These are phyloP conservation scores for Agriopis leucophaearia DNA, from an alignment of 2,888 invertebrate species.

Conservation along the genomic window DNA sequence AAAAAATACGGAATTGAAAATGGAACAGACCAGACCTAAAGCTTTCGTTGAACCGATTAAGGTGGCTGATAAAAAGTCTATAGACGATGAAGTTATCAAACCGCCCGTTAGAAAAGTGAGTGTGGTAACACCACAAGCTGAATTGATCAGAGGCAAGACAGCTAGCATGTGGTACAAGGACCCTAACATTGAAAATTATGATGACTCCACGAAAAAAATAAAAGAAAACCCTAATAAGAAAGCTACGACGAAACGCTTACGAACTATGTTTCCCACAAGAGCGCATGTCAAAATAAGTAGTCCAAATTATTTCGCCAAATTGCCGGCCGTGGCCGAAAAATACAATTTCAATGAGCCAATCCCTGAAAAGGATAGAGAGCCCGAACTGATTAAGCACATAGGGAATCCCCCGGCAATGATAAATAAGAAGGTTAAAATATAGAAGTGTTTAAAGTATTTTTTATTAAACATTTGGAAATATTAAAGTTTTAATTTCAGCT, in stretches of 20 bases:
- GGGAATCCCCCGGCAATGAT: constrained; percentile 56
- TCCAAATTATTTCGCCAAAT: constrained; percentile 62
- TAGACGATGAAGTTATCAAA: neutral
- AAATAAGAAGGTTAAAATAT: constrained; percentile 60
- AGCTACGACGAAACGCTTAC: constrained; percentile 35
- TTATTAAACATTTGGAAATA: neutral
- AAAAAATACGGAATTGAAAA: constrained; percentile 3
- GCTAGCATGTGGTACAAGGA: constrained; percentile 53
- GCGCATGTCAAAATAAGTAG: constrained; percentile 58
- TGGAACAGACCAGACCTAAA: constrained; percentile 10
- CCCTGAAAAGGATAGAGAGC: constrained; percentile 65
- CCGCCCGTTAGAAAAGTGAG: neutral
- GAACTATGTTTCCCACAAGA: constrained; percentile 61
- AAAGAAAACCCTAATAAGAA: constrained; percentile 13
- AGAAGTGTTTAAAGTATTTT: constrained; percentile 1
- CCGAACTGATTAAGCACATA: constrained; percentile 55
- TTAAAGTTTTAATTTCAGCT: neutral
- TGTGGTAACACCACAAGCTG: neutral
- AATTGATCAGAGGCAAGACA: constrained; percentile 57
- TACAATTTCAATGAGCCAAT: constrained; percentile 73
- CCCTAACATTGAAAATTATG: constrained; percentile 26
- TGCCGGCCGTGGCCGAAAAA: constrained; percentile 63
- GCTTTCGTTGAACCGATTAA: constrained; percentile 5
- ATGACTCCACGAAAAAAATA: constrained; percentile 17
- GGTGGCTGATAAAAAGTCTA: neutral